Evolutionary conservation across 2,888 invertebrate genomes (phyloP), one percentile per base, ranked within the genome.

Genomic region (Xanthia icteritia): DNA sequence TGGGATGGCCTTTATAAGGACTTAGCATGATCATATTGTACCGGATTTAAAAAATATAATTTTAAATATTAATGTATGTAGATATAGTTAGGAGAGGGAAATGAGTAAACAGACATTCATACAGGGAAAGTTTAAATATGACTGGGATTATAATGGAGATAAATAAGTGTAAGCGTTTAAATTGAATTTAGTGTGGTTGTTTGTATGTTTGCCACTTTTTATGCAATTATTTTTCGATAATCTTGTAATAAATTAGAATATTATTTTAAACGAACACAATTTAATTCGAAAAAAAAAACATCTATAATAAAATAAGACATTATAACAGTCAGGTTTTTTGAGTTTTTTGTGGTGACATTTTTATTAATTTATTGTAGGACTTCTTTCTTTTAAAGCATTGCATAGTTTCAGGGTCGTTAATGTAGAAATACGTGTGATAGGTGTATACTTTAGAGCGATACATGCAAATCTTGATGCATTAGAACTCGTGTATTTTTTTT

Each of bases 121-220:
- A 81, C 82, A 81, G 81, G 81, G 81, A 77, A 68, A 72, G 68
- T 68, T 64, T 36, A 36, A 68, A 58, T n/a, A 60, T 65, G 68
- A 65, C 31, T 54, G 82, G 64, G 23, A 72, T 54, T 58, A 20
- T 39, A 63, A 17, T 39, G 42, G 27, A 67, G 23, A 42, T 23
- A 48, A 54, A 58, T 60, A 42, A 58, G 17, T 76, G 36, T 48
- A 23, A 56, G 23, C 36, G 45, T 65, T 70, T 31, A 42, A 65
- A 73, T 78, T 79, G 36, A 60, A 73, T 73, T 60, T 45, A 60
- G 27, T 27, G 31, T 60, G 58, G 27, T 42, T 15, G 51, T 72
- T 58, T 23, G 70, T 56, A 31, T 15, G 54, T 54, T 74, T 56
- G 36, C 17, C n/a, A 79, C 64, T 51, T 79, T 77, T 51, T 42